Evolutionary conservation across 1,140 invertebrate species (phyloP), one percentile per base, ranked within the genome.

Genomic region (Sarcophaga bullata): DNA sequence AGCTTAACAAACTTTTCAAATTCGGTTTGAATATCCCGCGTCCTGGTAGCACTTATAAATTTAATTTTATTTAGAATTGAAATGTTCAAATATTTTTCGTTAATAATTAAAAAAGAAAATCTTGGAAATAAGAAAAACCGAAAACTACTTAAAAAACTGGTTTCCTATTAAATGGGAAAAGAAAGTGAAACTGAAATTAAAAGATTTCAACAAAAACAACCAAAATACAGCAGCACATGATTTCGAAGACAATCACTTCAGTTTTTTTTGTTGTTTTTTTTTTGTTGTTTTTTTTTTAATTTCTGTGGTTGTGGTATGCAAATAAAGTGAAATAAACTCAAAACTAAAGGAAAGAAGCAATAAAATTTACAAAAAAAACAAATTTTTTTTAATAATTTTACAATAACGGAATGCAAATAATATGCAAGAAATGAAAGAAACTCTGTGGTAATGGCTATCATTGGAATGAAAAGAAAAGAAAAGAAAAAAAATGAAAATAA

Each of bases 131-230:
- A 37, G 25, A 4, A 37, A 37, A 37, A 37, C 25, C 4, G 25
- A 37, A 72, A n/a, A 68, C 6, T 68, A 68, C 19, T 25, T 11
- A 2, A 17, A 78, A 78, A 78, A 78, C 75, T 78, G 75, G 75
- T 78, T 78, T 48, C 75, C 50, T 9, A 10, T 50, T 3, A 8
- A 17, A 52, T 78, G 75, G 75, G 75, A 52, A 78, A 78, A 78
- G 75, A 78, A 78, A 78, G 75, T 78, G 75, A 78, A 78, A 78
- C 48, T 17, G 11, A 75, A 76, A 48, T 37, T 37, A 37, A 37
- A 37, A 37, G 25, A 37, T 37, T 37, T 37, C 25, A 49, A 48
- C 47, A 78, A 78, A 52, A 52, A 13, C 8, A 52, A 68, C n/a
- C 25, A 47, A 75, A 78, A 52, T 76, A 37, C 25, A 37, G n/a